Conservation (phyloP, 1,140 invertebrate species). For the Whitmania pigra region DNA sequence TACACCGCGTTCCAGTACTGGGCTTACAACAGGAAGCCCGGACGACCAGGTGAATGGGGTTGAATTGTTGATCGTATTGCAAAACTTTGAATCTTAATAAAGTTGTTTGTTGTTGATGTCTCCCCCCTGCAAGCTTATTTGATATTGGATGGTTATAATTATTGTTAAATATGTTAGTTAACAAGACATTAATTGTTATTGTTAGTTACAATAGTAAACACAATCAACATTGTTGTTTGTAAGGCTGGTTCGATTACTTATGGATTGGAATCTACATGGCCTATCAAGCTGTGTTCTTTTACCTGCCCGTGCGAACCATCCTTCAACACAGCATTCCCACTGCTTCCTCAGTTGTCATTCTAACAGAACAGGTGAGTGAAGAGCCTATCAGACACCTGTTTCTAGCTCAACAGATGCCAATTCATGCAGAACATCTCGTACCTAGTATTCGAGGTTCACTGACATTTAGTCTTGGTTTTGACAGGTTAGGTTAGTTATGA, state of each 20-base stretch:
- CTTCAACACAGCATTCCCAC: slow-evolving; percentile 49
- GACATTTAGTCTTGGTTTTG: too few relatives aligned
- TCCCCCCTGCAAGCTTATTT: too few relatives aligned
- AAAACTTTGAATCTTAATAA: too few relatives aligned
- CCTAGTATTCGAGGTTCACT: too few relatives aligned
- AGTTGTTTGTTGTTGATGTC: too few relatives aligned
- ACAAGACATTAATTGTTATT: too few relatives aligned
- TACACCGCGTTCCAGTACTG: slow-evolving; percentile 49
- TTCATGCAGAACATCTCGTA: too few relatives aligned
- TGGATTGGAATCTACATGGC: slow-evolving; percentile 36
- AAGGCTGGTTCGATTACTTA: slow-evolving; percentile 37
- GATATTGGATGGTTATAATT: too few relatives aligned
- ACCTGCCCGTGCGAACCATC: slow-evolving; percentile 46
- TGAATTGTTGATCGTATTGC: too few relatives aligned
- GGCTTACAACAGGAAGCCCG: slow-evolving; percentile 32
- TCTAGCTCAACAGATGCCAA: too few relatives aligned
- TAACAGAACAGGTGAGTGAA: slow-evolving; percentile 36
- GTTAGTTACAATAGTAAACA: too few relatives aligned
- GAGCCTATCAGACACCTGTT: not conserved
- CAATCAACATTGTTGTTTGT: slow-evolving; percentile 10
- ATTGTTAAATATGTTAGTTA: too few relatives aligned
- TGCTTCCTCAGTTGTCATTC: slow-evolving; percentile 42
- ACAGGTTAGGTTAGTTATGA: slow-evolving; percentile 69
- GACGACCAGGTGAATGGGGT: not conserved
- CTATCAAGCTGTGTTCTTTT: slow-evolving; percentile 42